Conservation (phyloP, 2,888 invertebrate species). For the Heteromurus nitidus region DNA sequence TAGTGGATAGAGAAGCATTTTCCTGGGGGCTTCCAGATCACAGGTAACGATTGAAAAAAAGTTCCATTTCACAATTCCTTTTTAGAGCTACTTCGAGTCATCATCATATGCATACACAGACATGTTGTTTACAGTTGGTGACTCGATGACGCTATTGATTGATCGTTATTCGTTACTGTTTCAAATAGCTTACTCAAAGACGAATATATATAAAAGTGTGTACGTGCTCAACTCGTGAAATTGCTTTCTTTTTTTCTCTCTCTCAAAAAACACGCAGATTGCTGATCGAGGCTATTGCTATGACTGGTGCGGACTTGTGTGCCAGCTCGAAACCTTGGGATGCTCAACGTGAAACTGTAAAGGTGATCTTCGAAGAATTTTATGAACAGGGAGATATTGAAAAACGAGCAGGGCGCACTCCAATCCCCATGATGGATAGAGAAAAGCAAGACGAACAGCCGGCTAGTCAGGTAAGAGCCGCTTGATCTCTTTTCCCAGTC, state of each 20-base stretch:
- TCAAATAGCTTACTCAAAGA: background rate
- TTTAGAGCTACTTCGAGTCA: background rate
- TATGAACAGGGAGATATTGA: constrained; percentile 84
- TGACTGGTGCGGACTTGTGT: constrained; percentile 90
- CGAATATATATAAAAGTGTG: background rate
- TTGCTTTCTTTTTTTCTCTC: background rate
- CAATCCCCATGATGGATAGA: constrained; percentile 89
- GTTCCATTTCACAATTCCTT: too few species aligned
- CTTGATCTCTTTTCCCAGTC: too few species aligned
- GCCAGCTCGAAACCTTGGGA: constrained; percentile 91
- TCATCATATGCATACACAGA: background rate
- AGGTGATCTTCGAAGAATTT: constrained; percentile 88
- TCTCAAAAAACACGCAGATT: constrained; percentile 76
- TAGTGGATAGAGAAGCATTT: constrained; percentile 79
- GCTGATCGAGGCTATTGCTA: constrained; percentile 84
- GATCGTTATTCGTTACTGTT: constrained; percentile 1
- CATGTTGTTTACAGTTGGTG: constrained; percentile 1
- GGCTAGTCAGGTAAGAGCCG: constrained; percentile 81
- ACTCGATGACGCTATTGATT: constrained; percentile 13
- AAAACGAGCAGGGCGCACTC: constrained; percentile 81
- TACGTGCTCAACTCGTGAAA: background rate
- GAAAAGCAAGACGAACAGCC: constrained; percentile 84
- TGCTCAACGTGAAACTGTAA: constrained; percentile 86
- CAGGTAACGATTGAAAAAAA: constrained; percentile 76
- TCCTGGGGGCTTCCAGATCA: constrained; percentile 82